These are phyloP conservation scores for Lasioglossum pauxillum DNA, from an alignment of 2,888 invertebrate species.

Conservation along the genomic window DNA sequence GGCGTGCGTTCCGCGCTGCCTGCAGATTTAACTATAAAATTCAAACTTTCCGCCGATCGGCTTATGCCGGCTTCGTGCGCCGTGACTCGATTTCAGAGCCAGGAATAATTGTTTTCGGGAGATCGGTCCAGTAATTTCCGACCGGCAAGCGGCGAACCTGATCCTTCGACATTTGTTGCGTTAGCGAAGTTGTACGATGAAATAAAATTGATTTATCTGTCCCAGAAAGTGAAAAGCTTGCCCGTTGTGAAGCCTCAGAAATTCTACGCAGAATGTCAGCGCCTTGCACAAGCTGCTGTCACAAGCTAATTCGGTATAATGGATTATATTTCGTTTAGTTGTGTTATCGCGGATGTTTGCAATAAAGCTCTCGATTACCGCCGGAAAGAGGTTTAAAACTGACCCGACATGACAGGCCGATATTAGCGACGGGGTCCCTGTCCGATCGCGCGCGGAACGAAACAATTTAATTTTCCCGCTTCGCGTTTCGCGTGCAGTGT, in stretches of 20 bases:
- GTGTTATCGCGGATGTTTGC: not conserved
- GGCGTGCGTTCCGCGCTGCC: not conserved
- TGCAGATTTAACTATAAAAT: not conserved
- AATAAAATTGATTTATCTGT: not conserved
- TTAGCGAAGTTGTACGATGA: no score
- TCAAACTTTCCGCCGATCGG: slow-evolving; percentile 15
- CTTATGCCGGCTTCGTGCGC: not conserved
- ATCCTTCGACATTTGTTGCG: not conserved
- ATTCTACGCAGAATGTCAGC: not conserved
- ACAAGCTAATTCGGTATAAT: not conserved
- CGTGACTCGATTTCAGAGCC: not conserved
- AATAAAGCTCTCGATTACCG: not conserved
- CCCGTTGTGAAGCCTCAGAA: not conserved
- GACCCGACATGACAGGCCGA: not conserved
- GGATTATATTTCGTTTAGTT: not conserved
- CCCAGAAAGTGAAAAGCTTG: no score
- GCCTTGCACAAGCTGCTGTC: not conserved
- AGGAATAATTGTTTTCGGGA: not conserved
- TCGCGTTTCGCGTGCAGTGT: not conserved
- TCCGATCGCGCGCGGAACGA: not conserved
- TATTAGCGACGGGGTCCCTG: not conserved
- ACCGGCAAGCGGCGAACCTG: not conserved
- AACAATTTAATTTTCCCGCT: not conserved
- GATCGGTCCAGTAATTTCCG: not conserved
- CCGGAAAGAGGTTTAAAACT: not conserved